Evolutionary conservation across 1,140 invertebrate genomes (phyloP).

Genomic region (Planococcus citri): DNA sequence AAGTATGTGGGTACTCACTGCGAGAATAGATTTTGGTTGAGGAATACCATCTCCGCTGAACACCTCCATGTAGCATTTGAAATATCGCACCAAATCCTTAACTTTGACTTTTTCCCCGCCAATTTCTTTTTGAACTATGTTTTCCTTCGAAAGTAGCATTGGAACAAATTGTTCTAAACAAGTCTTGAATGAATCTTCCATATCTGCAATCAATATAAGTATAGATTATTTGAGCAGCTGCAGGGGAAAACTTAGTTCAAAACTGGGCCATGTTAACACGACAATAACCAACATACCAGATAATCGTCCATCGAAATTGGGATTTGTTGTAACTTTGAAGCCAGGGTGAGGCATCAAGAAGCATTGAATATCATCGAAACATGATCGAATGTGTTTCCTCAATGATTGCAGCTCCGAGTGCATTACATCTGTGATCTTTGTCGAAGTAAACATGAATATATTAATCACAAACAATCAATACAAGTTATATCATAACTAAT

Average conservation of each 20-base stretch:
- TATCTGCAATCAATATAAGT: too few species aligned
- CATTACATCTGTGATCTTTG: conserved; percentile 66
- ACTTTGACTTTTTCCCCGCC: conserved; percentile 85
- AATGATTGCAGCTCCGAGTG: conserved; percentile 89
- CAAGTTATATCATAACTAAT: too few species aligned
- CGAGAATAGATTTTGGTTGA: conserved; percentile 97
- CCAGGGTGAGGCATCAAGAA: conserved; percentile 98
- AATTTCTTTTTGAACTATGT: conserved; percentile 91
- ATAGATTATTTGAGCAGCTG: too few species aligned
- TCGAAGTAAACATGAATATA: too few species aligned
- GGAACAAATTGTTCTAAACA: conserved; percentile 77
- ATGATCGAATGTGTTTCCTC: conserved; percentile 82
- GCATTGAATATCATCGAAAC: conserved; percentile 90
- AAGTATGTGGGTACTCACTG: too few species aligned
- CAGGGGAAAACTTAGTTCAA: too few species aligned
- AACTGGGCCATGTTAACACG: too few species aligned
- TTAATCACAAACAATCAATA: too few species aligned
- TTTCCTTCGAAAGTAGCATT: conserved; percentile 72
- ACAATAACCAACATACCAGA: conserved; percentile 46
- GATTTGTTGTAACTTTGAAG: conserved; percentile 88
- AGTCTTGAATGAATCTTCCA: conserved; percentile 83
- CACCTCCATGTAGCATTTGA: conserved; percentile 93
- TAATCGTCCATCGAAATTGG: conserved; percentile 85
- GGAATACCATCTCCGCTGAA: conserved; percentile 94
- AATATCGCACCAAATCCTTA: conserved; percentile 88